phyloP scores from a whole-genome alignment of 92 coral and sea anemone species.

The Metridium senile region DNA sequence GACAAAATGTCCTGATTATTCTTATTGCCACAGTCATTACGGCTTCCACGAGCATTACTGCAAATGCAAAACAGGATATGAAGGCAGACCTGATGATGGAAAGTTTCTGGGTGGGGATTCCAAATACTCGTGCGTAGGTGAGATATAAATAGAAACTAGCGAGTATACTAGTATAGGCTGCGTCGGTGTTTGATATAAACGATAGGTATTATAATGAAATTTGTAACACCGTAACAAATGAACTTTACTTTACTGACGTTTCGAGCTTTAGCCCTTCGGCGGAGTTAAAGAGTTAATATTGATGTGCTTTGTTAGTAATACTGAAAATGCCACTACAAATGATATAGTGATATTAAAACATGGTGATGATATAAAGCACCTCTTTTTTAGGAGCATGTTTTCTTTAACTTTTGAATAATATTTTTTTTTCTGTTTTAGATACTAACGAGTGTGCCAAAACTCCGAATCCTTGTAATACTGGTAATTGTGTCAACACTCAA shows the following conservation, averaged over 20 bases:
- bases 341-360: too few species aligned
- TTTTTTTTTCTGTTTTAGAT: too few species aligned
- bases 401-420: neutral
- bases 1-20: neutral
- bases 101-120: neutral
- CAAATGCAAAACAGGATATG: neutral
- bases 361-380: too few species aligned
- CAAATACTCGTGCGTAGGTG: neutral
- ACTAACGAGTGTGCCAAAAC: neutral
- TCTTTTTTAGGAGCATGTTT: neutral
- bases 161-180: too few species aligned
- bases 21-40: neutral
- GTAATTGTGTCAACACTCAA: slow-evolving; percentile 5
- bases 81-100: neutral
- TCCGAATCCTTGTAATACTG: slow-evolving; percentile 23
- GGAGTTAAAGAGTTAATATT: neutral
- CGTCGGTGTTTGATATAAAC: too few species aligned
- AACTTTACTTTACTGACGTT: too few species aligned
- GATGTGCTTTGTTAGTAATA: too few species aligned
- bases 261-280: too few species aligned
- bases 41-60: neutral
- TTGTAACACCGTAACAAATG: too few species aligned
- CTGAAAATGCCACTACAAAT: neutral
- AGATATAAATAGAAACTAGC: too few species aligned
- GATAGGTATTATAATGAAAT: too few species aligned